Base-by-base conservation (phyloP, 2,888 invertebrate species). In the Cantharis lateralis region DNA sequence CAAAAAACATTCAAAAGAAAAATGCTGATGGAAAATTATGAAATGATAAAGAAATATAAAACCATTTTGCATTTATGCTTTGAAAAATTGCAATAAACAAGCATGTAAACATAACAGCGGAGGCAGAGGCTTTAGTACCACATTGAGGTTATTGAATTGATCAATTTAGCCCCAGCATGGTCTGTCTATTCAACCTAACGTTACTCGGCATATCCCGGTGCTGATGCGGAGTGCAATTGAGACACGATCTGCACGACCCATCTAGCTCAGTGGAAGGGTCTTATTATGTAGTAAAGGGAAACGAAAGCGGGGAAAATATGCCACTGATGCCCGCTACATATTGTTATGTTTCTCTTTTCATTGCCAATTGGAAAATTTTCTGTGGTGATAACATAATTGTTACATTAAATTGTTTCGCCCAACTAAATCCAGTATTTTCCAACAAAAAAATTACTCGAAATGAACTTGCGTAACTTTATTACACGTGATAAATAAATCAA, bases 71-170 rank as follows among this genome's bases (percentile, higher is more conserved):
- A 77, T 76, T 78, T 78, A 71, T 75, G 75, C 72, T 70, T 71
- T 75, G 71, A 78, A 75, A 79, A 81, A 81, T 71, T 83, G 84
- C 85, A 84, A 85, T 85, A 83, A 84, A 84, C 85, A 83, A 79
- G 83, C 85, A 85, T 86, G 85, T 87, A 87, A 87, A 86, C 85
- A 86, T 86, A 87, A 86, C 85, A 85, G 84, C 84, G 84, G 83
- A 86, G 86, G 86, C 86, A 83, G 86, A 85, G 86, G 85, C 85
- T 85, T 87, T 87, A 87, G 84, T 87, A 82, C 85, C 86, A 87
- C 87, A 86, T 87, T 87, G 87, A 82, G 88, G 88, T 88, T 88
- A 88, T 88, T 88, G 88, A 88, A 88, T 88, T 87, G 88, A 88
- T 88, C 88, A 88, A 88, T 88, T 88, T 86, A 85, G 86, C 83